phyloP scores from a whole-genome alignment of 2,113 vertebrate species.

The Orthonyx spaldingii region DNA sequence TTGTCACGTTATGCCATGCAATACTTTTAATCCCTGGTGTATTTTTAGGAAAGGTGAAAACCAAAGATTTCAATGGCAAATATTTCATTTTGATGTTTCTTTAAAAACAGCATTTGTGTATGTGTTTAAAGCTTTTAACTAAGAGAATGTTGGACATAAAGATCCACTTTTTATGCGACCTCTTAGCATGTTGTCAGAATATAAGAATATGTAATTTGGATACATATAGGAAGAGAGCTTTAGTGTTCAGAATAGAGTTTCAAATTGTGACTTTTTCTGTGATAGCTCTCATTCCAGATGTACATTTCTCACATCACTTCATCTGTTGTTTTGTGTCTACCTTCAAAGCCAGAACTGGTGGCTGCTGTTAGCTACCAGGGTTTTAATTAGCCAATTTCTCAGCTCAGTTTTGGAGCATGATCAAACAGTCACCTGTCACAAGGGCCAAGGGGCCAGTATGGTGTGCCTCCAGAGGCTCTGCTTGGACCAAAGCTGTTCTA shows the following conservation, averaged over 20 bases:
- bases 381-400: background rate
- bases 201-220: background rate
- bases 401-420: background rate
- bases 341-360: background rate
- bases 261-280: rapidly evolving
- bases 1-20: background rate
- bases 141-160: background rate
- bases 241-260: background rate
- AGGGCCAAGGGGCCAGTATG: background rate
- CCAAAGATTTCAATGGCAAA: background rate
- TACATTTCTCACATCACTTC: background rate
- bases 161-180: background rate
- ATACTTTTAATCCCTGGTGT: background rate
- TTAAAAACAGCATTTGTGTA: background rate
- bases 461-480: background rate
- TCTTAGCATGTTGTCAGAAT: background rate
- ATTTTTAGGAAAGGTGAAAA: background rate
- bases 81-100: background rate
- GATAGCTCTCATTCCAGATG: background rate
- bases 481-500: background rate
- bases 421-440: background rate
- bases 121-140: background rate
- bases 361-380: background rate
- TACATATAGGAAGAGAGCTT: background rate
- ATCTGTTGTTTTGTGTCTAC: background rate